phyloP scores from a whole-genome alignment of 2,888 invertebrate genomes.

The Agonopterix heracliana region DNA sequence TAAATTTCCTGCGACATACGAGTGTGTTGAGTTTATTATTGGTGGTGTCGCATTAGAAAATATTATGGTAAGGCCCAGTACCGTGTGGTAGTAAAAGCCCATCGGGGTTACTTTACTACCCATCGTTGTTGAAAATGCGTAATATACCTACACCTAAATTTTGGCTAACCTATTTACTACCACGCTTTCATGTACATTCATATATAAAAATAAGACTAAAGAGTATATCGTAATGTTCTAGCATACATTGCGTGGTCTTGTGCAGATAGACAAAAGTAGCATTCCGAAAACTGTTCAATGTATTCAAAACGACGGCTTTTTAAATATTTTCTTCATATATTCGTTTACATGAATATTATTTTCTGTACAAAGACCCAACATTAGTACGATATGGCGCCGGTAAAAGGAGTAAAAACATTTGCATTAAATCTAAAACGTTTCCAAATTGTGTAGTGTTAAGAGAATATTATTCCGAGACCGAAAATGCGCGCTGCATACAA shows the following conservation, averaged over 20 bases:
- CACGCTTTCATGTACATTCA: not conserved
- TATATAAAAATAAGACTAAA: not conserved
- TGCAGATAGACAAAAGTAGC: too few relatives aligned
- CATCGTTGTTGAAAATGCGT: not conserved
- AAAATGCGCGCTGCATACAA: not conserved
- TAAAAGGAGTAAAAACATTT: not conserved
- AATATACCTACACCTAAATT: not conserved
- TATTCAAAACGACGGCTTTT: not conserved
- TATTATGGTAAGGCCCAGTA: not conserved
- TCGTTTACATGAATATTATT: slow-evolving; percentile 32
- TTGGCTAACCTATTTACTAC: not conserved
- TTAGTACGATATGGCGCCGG: slow-evolving; percentile 27
- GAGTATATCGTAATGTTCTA: too few relatives aligned
- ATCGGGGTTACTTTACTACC: slow-evolving; percentile 29
- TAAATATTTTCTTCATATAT: slow-evolving; percentile 20
- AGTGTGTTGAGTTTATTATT: not conserved
- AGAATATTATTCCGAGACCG: not conserved
- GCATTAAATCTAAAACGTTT: not conserved
- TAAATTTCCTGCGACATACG: too few relatives aligned
- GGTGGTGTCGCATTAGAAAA: not conserved
- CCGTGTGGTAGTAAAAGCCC: slow-evolving; percentile 36
- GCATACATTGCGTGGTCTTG: too few relatives aligned
- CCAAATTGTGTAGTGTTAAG: not conserved
- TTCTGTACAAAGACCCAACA: slow-evolving; percentile 26
- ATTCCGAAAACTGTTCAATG: too few relatives aligned